phyloP scores from a whole-genome alignment of 2,797 vertebrate species.

The Tokudaia tokunoshimensis region DNA sequence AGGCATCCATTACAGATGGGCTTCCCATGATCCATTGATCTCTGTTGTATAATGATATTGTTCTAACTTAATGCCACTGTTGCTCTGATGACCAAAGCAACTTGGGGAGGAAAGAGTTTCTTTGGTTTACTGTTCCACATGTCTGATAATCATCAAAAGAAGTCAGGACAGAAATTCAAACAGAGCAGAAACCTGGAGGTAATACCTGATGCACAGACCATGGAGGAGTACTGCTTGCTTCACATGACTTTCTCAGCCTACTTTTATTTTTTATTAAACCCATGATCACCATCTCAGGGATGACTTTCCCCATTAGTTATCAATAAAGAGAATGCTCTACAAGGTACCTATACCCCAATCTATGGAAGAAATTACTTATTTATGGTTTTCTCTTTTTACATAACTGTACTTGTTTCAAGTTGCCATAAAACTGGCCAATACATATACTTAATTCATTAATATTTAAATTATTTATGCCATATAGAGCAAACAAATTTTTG shows the following conservation, averaged over 20 bases:
- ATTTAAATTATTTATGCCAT: slow-evolving; percentile 42
- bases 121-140: not conserved
- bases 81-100: not conserved
- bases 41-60: not conserved
- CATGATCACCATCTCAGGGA: not conserved
- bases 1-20: not conserved
- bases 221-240: not conserved
- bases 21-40: not conserved
- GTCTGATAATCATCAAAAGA: not conserved
- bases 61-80: not conserved
- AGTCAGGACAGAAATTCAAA: not conserved
- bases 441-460: not conserved
- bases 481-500: not conserved
- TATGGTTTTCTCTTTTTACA: not conserved
- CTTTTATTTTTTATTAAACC: not conserved
- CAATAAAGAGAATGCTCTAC: not conserved
- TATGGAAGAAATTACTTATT: not conserved
- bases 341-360: not conserved
- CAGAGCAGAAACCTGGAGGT: not conserved
- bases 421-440: not conserved
- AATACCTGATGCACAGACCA: not conserved
- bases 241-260: not conserved
- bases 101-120: not conserved
- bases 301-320: not conserved
- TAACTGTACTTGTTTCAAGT: not conserved